Conservation (phyloP, 2,113 vertebrate genomes). For the Crotalus horridus region DNA sequence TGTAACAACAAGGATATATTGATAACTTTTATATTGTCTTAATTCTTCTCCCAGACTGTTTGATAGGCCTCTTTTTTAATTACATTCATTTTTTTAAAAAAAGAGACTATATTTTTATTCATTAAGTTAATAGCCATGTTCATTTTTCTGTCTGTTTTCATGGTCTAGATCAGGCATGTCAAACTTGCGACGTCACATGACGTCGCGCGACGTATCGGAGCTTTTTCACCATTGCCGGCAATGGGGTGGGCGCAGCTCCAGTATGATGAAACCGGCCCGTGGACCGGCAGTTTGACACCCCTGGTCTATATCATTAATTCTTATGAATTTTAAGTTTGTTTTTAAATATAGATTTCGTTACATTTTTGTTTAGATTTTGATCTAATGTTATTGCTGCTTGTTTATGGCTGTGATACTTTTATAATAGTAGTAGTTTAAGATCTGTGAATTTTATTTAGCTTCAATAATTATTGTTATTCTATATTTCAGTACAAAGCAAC, state of each 20-base stretch:
- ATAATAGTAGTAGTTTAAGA: neutral
- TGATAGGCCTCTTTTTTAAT: neutral
- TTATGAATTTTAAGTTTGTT: neutral
- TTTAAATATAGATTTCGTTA: neutral
- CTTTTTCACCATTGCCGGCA: too few species aligned
- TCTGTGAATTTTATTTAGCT: neutral
- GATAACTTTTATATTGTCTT: neutral
- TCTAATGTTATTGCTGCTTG: neutral
- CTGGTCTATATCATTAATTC: neutral
- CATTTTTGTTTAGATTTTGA: neutral
- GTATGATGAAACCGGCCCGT: too few species aligned
- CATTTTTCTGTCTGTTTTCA: neutral
- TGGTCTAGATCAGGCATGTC: neutral
- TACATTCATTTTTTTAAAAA: neutral
- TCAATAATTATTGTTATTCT: neutral
- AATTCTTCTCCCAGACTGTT: neutral
- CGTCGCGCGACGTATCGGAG: too few species aligned
- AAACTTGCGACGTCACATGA: too few species aligned
- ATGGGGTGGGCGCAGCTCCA: too few species aligned
- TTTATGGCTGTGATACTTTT: neutral
- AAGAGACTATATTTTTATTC: neutral
- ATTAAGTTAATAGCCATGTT: neutral
- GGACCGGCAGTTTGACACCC: too few species aligned
- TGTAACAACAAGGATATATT: neutral
- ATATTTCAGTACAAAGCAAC: neutral